Evolutionary conservation across 2,888 invertebrate genomes (phyloP).

Genomic region (Dynastes maya): DNA sequence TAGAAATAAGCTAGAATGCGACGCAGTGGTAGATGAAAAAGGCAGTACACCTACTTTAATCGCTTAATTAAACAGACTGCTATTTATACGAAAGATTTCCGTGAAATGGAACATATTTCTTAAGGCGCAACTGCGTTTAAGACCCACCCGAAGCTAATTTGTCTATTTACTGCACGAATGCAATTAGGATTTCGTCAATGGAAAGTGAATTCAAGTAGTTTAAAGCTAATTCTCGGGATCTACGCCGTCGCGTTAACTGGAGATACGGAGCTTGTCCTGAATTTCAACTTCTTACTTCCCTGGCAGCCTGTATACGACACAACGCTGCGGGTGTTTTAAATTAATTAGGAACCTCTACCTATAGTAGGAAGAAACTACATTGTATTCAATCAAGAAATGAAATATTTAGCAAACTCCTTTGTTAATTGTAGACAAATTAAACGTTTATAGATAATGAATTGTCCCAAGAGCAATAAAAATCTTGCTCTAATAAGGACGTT

Average conservation of each 20-base stretch:
- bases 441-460: too few species aligned
- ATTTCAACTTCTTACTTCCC: conserved; percentile 10
- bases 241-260: conserved; percentile 2
- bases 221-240: conserved; percentile 25
- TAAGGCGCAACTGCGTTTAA: neutral
- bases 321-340: conserved; percentile 18
- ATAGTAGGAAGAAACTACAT: neutral
- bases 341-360: conserved; percentile 14
- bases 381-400: neutral
- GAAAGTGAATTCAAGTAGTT: neutral
- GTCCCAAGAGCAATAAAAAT: too few species aligned
- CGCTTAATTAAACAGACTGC: neutral
- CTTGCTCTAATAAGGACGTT: too few species aligned
- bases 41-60: neutral
- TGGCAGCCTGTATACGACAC: neutral
- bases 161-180: neutral
- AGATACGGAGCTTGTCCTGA: conserved; percentile 3
- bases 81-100: neutral
- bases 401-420: too few species aligned
- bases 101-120: neutral
- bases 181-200: conserved; percentile 9
- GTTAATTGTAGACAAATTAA: too few species aligned
- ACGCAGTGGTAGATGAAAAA: neutral
- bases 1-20: neutral
- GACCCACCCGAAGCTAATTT: neutral